phyloP scores from a whole-genome alignment of 2,888 invertebrate genomes.

The Pollenia amentaria region DNA sequence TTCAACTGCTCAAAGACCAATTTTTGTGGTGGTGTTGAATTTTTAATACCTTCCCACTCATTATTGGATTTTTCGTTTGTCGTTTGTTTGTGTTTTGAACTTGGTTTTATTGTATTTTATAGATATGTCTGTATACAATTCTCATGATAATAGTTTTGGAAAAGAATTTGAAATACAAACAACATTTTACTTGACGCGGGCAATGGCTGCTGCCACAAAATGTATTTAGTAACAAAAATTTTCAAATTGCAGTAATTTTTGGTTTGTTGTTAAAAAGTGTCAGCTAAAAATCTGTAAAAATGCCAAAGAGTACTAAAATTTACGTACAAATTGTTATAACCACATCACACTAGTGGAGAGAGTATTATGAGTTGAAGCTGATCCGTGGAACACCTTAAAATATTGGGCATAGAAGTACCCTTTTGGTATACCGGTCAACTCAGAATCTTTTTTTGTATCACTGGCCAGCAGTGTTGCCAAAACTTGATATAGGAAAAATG shows the following conservation, averaged over 20 bases:
- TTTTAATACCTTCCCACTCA: conserved; percentile 67
- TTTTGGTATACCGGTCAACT: too few species aligned
- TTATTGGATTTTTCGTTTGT: conserved; percentile 22
- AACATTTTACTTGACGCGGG: conserved; percentile 14
- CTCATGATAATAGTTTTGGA: conserved; percentile 29
- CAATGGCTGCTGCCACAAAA: conserved; percentile 11
- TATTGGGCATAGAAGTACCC: too few species aligned
- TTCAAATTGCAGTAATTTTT: conserved; percentile 9
- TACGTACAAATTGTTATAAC: conserved; percentile 22
- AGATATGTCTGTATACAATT: background rate
- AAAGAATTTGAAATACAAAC: background rate
- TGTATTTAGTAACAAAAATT: conserved; percentile 1
- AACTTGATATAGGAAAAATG: too few species aligned
- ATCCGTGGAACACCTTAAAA: too few species aligned
- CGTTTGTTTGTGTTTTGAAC: background rate
- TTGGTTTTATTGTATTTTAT: too few species aligned
- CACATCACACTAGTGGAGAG: too few species aligned
- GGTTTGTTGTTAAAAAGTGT: conserved; percentile 33
- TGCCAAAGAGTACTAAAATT: conserved; percentile 7
- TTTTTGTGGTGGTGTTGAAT: conserved; percentile 55
- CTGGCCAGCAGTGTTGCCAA: too few species aligned
- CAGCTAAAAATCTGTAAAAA: conserved; percentile 20
- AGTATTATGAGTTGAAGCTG: too few species aligned
- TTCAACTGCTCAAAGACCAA: conserved; percentile 14
- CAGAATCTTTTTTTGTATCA: too few species aligned